A percentile compares a stretch with the other conserved stretches of the same genome.
Conservation (phyloP, 30 jellyfish, hydroid and myxozoan genomes). For the Cassiopea andromeda region DNA sequence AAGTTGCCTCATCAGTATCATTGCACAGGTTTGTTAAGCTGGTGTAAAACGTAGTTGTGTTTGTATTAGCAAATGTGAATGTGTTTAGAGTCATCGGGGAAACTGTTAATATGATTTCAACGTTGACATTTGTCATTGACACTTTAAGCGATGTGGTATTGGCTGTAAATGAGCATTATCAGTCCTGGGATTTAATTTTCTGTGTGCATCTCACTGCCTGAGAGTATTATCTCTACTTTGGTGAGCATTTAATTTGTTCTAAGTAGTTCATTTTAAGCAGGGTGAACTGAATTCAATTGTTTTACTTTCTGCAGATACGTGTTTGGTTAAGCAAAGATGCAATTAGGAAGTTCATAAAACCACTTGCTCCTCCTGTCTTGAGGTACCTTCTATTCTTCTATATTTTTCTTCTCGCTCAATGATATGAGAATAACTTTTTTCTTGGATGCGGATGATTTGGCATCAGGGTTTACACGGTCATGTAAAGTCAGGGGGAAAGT, state of each 20-base stretch:
- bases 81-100: not conserved
- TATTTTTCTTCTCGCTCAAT: not conserved
- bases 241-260: no score
- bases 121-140: no score
- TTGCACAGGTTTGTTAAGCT: slow-evolving; percentile 89
- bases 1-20: slow-evolving; percentile 85
- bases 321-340: slow-evolving; percentile 92
- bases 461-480: no score
- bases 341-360: slow-evolving; percentile 65
- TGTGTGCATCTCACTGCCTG: no score
- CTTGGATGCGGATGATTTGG: not conserved
- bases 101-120: no score
- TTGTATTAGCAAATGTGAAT: not conserved
- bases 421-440: not conserved
- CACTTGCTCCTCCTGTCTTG: slow-evolving; percentile 87
- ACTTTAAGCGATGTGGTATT: no score
- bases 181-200: no score
- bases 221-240: no score
- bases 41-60: not conserved
- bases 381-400: slow-evolving; percentile 37
- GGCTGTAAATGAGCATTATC: no score
- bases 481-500: no score
- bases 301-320: slow-evolving; percentile 70
- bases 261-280: no score
- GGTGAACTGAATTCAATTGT: no score